Evolutionary conservation across 2,113 vertebrate species (phyloP).

Genomic region (Ariopsis seemanni): DNA sequence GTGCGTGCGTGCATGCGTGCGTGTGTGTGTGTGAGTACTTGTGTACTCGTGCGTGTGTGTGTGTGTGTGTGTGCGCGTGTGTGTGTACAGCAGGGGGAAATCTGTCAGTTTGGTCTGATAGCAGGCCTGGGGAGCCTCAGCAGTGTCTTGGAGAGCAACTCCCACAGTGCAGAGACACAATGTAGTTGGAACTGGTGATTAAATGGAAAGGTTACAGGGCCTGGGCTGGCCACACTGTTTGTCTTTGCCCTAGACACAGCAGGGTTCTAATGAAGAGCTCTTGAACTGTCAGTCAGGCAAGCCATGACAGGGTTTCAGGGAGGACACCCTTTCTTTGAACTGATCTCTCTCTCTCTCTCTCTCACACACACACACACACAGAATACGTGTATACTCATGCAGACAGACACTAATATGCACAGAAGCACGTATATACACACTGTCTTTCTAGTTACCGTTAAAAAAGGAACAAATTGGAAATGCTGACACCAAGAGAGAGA

Average conservation of each 20-base stretch:
- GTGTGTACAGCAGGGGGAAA: conserved; percentile 45
- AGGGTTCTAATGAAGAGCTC: conserved; percentile 79
- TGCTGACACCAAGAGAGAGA: neutral
- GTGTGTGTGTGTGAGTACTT: neutral
- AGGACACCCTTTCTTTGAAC: conserved; percentile 75
- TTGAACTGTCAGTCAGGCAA: conserved; percentile 77
- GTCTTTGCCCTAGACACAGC: conserved; percentile 69
- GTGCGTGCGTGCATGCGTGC: neutral
- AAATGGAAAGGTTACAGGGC: conserved; percentile 75
- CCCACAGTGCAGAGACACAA: conserved; percentile 63
- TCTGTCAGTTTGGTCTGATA: conserved; percentile 61
- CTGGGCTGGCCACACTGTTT: conserved; percentile 67
- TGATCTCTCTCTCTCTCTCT: conserved; percentile 28
- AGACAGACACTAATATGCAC: conserved; percentile 49
- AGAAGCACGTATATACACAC: conserved; percentile 28
- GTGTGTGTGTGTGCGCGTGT: conserved; percentile 6
- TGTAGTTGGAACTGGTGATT: conserved; percentile 70
- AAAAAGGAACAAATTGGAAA: neutral
- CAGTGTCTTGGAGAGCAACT: conserved; percentile 62
- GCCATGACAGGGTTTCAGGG: conserved; percentile 83
- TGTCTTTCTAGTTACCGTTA: neutral
- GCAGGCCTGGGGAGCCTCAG: conserved; percentile 54
- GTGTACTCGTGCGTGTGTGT: neutral
- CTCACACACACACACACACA: conserved; percentile 30
- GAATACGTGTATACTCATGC: neutral